Percentiles rank a stretch among this genome's conserved stretches.
These are phyloP conservation scores for Diplogasteroides magnus DNA, from an alignment of 1,140 invertebrate species.

Conservation along the genomic window DNA sequence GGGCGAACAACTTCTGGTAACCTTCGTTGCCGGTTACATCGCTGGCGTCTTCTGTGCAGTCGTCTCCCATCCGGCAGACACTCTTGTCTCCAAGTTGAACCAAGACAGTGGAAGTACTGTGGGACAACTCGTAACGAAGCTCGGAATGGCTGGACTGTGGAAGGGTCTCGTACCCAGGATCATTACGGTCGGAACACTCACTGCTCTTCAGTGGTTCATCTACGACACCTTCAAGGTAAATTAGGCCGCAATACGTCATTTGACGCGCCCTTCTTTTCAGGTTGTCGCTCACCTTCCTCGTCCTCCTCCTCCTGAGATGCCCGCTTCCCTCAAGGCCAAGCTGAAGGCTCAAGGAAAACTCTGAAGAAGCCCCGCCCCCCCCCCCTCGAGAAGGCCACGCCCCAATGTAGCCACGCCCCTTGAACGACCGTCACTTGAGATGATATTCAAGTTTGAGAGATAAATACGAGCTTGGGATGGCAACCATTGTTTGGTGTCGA, in stretches of 20 bases:
- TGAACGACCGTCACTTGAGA: no score
- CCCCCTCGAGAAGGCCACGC: no score
- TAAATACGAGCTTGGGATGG: no score
- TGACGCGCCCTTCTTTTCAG: conserved; percentile 61
- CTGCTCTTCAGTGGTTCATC: conserved; percentile 96
- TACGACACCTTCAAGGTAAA: conserved; percentile 78
- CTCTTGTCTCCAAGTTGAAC: conserved; percentile 96
- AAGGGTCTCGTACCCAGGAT: conserved; percentile 90
- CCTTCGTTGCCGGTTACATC: conserved; percentile 92
- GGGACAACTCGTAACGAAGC: conserved; percentile 66
- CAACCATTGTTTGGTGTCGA: no score
- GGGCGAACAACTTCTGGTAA: conserved; percentile 86
- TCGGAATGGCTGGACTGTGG: conserved; percentile 76
- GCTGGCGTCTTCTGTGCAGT: conserved; percentile 97
- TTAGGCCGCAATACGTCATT: conserved; percentile 51
- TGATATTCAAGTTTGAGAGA: no score
- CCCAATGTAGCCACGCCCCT: no score
- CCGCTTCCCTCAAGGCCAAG: conserved; percentile 84
- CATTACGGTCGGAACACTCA: conserved; percentile 96
- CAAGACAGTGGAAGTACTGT: conserved; percentile 79
- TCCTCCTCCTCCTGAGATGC: conserved; percentile 96
- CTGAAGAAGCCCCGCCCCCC: no score
- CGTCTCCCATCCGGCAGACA: conserved; percentile 95
- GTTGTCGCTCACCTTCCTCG: conserved; percentile 64
- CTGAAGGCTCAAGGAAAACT: no score